These are phyloP conservation scores for Sturnus vulgaris DNA, from an alignment of 2,113 vertebrate genomes.

Conservation along the genomic window DNA sequence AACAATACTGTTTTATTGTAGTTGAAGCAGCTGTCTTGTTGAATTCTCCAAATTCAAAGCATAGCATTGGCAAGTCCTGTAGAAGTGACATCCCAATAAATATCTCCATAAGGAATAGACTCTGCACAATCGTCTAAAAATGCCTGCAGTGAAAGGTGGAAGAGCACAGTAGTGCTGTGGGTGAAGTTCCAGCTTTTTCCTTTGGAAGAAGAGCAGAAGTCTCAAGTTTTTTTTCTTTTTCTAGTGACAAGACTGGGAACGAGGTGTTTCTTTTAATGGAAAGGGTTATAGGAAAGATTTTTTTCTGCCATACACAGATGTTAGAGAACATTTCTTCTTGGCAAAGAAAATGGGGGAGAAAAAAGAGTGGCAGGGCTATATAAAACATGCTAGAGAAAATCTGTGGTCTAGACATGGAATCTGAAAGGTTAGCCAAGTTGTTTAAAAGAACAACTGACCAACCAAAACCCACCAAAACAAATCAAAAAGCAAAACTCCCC, in stretches of 20 bases:
- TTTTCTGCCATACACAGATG: constrained; percentile 64
- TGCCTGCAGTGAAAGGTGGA: not conserved
- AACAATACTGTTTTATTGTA: not conserved
- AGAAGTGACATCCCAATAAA: not conserved
- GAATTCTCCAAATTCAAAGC: not conserved
- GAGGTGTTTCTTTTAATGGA: constrained; percentile 5
- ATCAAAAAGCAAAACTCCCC: not conserved
- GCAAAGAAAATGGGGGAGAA: not conserved
- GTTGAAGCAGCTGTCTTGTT: not conserved
- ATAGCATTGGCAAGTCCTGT: not conserved
- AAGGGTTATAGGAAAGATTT: constrained; percentile 47
- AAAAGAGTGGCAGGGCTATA: not conserved
- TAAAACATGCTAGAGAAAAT: not conserved
- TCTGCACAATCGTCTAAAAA: not conserved
- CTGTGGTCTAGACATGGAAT: not conserved
- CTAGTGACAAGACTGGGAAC: not conserved
- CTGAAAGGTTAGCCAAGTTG: not conserved
- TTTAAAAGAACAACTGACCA: not conserved
- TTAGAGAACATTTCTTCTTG: constrained; percentile 53
- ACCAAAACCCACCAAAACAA: not conserved
- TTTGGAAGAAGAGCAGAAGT: not conserved
- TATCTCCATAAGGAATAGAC: fast-evolving
- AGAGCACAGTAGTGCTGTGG: not conserved
- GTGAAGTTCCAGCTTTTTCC: not conserved
- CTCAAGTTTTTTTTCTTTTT: not conserved